A percentile compares a stretch with the other conserved stretches of the same genome.
Evolutionary conservation across 2,888 invertebrate genomes (phyloP).

Genomic region (Apomyelois bistriatella): DNA sequence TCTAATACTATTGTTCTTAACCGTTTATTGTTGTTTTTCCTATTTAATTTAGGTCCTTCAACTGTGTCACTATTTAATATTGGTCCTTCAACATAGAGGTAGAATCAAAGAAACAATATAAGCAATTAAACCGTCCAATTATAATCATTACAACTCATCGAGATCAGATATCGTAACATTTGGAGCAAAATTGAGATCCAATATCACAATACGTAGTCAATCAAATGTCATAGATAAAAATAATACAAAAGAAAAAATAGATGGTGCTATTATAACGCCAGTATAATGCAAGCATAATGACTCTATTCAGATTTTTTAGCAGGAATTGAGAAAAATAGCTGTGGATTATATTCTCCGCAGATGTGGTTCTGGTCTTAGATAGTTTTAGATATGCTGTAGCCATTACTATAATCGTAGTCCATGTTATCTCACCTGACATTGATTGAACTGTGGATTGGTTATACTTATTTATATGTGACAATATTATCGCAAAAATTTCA

Average conservation of each 20-base stretch:
- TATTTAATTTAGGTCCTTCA: no score
- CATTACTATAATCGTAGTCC: slow-evolving; percentile 20
- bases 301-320: no score
- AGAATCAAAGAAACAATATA: neutral
- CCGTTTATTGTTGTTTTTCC: no score
- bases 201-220: slow-evolving; percentile 10
- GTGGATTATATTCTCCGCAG: no score
- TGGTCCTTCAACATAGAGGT: neutral
- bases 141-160: neutral
- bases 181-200: neutral
- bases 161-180: neutral
- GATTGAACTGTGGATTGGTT: neutral
- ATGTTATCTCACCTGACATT: slow-evolving; percentile 3
- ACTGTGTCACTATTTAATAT: no score
- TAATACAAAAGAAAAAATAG: slow-evolving; percentile 18
- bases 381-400: slow-evolving; percentile 9
- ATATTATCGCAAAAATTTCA: no score
- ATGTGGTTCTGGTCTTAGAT: slow-evolving; percentile 5
- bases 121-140: neutral
- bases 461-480: no score
- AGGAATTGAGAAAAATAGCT: no score
- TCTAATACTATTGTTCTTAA: no score
- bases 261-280: slow-evolving; percentile 24
- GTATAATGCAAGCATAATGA: slow-evolving; percentile 21
- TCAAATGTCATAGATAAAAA: slow-evolving; percentile 11